Evolutionary conservation across 1,140 invertebrate species (phyloP).

Genomic region (Gryon sp.): DNA sequence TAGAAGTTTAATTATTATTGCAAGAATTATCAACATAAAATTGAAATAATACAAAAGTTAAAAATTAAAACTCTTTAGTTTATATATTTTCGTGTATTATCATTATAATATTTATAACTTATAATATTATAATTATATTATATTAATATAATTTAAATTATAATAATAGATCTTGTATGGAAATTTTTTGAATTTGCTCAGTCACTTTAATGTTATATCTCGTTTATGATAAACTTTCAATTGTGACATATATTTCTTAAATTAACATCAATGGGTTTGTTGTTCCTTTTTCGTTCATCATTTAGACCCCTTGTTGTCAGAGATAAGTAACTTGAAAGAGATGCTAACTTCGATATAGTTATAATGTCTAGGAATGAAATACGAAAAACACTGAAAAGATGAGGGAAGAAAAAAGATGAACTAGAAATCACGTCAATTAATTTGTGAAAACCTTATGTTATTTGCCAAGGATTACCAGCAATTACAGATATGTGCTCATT

Average conservation of each 20-base stretch:
- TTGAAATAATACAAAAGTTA: too few relatives aligned
- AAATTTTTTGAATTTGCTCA: too few relatives aligned
- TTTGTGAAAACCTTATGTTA: slow-evolving; percentile 57
- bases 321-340: slow-evolving; percentile 11
- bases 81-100: too few relatives aligned
- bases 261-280: slow-evolving; percentile 1
- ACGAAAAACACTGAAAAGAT: slow-evolving; percentile 15
- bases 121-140: too few relatives aligned
- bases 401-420: slow-evolving; percentile 17
- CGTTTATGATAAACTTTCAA: not conserved
- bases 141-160: too few relatives aligned
- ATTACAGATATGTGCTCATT: slow-evolving; percentile 69
- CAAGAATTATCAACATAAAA: too few relatives aligned
- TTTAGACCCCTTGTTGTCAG: slow-evolving; percentile 3
- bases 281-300: not conserved
- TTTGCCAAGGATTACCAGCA: slow-evolving; percentile 62
- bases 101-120: too few relatives aligned
- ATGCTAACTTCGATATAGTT: slow-evolving; percentile 26
- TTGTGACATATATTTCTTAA: slow-evolving; percentile 10
- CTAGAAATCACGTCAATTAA: slow-evolving; percentile 52
- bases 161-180: too few relatives aligned
- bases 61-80: too few relatives aligned
- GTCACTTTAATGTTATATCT: not conserved
- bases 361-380: slow-evolving; percentile 10
- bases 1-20: too few relatives aligned